phyloP scores from a whole-genome alignment of 2,113 vertebrate species.

The Hiodon alosoides region DNA sequence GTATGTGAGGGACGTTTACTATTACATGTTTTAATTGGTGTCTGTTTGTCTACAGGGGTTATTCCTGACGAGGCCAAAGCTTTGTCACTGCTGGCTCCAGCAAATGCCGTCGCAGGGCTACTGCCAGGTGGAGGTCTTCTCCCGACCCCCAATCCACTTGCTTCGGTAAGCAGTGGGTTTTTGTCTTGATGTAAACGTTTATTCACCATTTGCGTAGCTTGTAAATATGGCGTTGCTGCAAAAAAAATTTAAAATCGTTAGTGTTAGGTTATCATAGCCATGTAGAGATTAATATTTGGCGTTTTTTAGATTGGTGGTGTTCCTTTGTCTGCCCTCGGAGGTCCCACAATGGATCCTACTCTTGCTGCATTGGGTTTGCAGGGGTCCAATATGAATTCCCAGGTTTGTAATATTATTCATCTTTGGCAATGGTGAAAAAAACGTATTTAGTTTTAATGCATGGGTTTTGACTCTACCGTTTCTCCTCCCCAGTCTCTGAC shows the following conservation, averaged over 20 bases:
- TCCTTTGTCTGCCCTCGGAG: conserved; percentile 83
- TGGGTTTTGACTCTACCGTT: not conserved
- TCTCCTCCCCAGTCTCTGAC: conserved; percentile 71
- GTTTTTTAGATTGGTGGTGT: conserved; percentile 83
- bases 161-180: conserved; percentile 61
- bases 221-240: too few relatives aligned
- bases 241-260: too few relatives aligned
- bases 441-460: not conserved
- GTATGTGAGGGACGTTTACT: conserved; percentile 57
- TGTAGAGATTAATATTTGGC: not conserved
- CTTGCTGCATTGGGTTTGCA: conserved; percentile 91
- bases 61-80: conserved; percentile 99
- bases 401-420: conserved; percentile 59
- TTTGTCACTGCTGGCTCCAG: conserved; percentile 96
- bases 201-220: not conserved
- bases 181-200: not conserved
- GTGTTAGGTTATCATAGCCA: not conserved
- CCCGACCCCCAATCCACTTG: conserved; percentile 91
- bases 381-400: conserved; percentile 87
- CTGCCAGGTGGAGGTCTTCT: conserved; percentile 98
- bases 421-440: not conserved
- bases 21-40: conserved; percentile 62
- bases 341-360: conserved; percentile 82
- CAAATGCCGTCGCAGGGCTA: conserved; percentile 97
- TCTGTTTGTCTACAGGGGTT: conserved; percentile 86